Evolutionary conservation across 2,888 invertebrate genomes (phyloP).

Genomic region (Thumatha senex): DNA sequence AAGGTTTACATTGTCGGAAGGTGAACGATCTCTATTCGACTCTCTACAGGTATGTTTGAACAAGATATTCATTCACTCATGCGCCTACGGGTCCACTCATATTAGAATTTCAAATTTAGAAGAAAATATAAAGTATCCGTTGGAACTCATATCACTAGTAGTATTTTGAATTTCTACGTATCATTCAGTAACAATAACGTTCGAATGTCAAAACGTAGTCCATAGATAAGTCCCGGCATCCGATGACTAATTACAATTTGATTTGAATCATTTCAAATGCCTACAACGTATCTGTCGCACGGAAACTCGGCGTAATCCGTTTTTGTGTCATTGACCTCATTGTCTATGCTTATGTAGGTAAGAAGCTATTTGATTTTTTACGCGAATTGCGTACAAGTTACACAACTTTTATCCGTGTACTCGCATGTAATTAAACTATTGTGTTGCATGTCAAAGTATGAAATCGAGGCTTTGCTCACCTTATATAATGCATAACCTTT

Average conservation of each 20-base stretch:
- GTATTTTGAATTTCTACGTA: background rate
- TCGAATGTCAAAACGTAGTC: slow-evolving; percentile 36
- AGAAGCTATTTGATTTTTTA: slow-evolving; percentile 53
- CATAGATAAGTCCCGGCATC: slow-evolving; percentile 52
- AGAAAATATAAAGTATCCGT: slow-evolving; percentile 9
- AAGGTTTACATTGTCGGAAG: slow-evolving; percentile 76
- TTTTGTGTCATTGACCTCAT: slow-evolving; percentile 75
- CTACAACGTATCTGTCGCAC: slow-evolving; percentile 58
- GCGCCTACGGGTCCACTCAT: slow-evolving; percentile 43
- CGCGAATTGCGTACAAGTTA: slow-evolving; percentile 59
- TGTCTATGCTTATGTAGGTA: slow-evolving; percentile 58
- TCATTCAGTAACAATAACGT: slow-evolving; percentile 18
- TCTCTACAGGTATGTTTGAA: slow-evolving; percentile 73
- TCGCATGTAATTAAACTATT: slow-evolving; percentile 67
- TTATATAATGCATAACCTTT: slow-evolving; percentile 75
- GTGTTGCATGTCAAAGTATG: slow-evolving; percentile 57
- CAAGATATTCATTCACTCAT: slow-evolving; percentile 50
- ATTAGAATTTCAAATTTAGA: slow-evolving; percentile 36
- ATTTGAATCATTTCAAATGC: slow-evolving; percentile 34
- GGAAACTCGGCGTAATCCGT: slow-evolving; percentile 62
- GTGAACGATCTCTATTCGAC: slow-evolving; percentile 75
- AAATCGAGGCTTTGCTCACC: slow-evolving; percentile 44
- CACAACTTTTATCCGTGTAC: slow-evolving; percentile 57
- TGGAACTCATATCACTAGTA: background rate
- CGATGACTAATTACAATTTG: slow-evolving; percentile 66